These are phyloP conservation scores for Cotesia typhae DNA, from an alignment of 1,140 invertebrate species.

Conservation along the genomic window DNA sequence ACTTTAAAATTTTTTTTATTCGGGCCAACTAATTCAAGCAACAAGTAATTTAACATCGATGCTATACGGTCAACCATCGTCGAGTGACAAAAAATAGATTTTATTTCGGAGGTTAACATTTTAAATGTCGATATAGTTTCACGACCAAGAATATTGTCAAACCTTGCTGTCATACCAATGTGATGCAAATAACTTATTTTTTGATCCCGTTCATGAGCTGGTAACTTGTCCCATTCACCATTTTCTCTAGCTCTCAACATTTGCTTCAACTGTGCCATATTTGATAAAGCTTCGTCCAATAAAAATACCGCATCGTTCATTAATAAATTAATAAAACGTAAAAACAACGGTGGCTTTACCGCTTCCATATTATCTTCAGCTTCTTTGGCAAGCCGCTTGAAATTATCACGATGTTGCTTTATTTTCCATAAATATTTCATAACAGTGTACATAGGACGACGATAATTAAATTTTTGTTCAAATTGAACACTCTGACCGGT, in stretches of 20 bases:
- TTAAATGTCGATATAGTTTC: constrained; percentile 89
- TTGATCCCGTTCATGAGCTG: constrained; percentile 79
- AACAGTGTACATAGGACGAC: constrained; percentile 92
- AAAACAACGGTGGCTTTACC: constrained; percentile 87
- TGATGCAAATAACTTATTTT: constrained; percentile 79
- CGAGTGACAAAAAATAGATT: constrained; percentile 87
- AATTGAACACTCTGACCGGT: constrained; percentile 95
- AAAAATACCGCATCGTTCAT: constrained; percentile 97
- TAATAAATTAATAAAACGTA: constrained; percentile 92
- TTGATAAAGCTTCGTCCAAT: constrained; percentile 87
- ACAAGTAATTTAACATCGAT: constrained; percentile 95
- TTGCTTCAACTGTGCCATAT: constrained; percentile 84
- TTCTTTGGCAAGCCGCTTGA: constrained; percentile 77
- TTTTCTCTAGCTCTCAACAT: constrained; percentile 77
- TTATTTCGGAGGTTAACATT: constrained; percentile 84
- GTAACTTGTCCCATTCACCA: constrained; percentile 79
- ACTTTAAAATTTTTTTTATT: constrained; percentile 89
- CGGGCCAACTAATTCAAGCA: constrained; percentile 87
- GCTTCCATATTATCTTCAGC: constrained; percentile 91
- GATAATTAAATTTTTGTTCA: constrained; percentile 97
- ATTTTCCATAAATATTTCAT: constrained; percentile 93
- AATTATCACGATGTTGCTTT: constrained; percentile 76
- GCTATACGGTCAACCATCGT: constrained; percentile 93
- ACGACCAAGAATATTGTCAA: constrained; percentile 91
- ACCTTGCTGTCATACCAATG: constrained; percentile 84